phyloP scores from a whole-genome alignment of 2,888 invertebrate genomes.

The Mesorhabditis sp. region DNA sequence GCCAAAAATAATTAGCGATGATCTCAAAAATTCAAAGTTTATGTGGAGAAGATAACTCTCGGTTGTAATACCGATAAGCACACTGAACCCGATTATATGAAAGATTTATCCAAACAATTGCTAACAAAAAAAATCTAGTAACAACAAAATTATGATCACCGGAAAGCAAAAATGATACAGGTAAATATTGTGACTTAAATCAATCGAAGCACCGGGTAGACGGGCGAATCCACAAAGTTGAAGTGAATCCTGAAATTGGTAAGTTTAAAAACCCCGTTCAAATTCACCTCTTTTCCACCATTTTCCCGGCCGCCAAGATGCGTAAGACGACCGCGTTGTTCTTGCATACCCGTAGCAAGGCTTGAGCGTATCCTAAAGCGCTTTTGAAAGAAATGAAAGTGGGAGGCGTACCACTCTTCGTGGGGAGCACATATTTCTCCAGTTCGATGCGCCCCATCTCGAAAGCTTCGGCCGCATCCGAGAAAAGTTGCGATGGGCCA shows the following conservation, averaged over 20 bases:
- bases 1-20: too few relatives aligned
- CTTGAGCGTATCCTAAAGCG: background rate
- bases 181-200: too few relatives aligned
- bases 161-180: too few relatives aligned
- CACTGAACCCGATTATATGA: too few relatives aligned
- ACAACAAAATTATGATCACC: too few relatives aligned
- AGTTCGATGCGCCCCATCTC: background rate
- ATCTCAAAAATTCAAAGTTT: too few relatives aligned
- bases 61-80: too few relatives aligned
- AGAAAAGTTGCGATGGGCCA: conserved; percentile 8
- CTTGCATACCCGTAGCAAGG: conserved; percentile 13
- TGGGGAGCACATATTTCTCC: background rate
- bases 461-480: conserved; percentile 11
- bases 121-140: too few relatives aligned
- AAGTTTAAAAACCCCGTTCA: background rate
- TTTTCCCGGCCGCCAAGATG: conserved; percentile 11
- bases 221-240: background rate
- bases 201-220: background rate
- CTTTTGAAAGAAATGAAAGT: too few relatives aligned
- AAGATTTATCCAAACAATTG: too few relatives aligned
- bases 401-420: too few relatives aligned
- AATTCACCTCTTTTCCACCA: background rate
- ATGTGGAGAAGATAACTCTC: too few relatives aligned
- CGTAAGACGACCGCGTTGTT: conserved; percentile 15
- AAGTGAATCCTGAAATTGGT: conserved; percentile 2